A percentile compares a stretch with the other conserved stretches of the same genome.
Evolutionary conservation across 2,113 vertebrate species (phyloP).

Genomic region (Colaptes auratus): DNA sequence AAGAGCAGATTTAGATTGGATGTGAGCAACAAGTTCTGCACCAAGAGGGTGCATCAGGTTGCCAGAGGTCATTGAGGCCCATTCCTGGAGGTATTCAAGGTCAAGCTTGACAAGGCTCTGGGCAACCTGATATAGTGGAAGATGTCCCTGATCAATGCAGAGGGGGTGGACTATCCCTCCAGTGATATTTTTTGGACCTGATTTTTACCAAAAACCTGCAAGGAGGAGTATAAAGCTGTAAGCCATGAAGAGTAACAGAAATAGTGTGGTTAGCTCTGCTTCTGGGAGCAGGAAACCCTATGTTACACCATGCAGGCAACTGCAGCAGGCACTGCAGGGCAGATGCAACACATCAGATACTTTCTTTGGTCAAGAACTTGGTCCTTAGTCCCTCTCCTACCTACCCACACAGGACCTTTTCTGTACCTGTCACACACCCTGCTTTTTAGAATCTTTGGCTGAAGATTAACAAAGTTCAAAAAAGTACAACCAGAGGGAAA

Average conservation of each 20-base stretch:
- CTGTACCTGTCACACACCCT: neutral
- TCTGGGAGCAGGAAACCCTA: neutral
- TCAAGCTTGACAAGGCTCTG: too few relatives aligned
- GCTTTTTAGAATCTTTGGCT: neutral
- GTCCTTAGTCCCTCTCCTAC: neutral
- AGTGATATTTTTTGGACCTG: neutral
- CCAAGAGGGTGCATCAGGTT: too few relatives aligned
- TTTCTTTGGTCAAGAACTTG: neutral
- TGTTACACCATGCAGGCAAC: fast-evolving
- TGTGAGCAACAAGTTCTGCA: too few relatives aligned
- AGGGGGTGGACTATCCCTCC: neutral
- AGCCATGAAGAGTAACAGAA: neutral
- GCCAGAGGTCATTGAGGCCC: too few relatives aligned
- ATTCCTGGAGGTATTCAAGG: too few relatives aligned
- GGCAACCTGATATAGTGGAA: too few relatives aligned
- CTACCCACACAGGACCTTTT: neutral
- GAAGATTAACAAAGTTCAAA: neutral
- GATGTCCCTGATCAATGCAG: too few relatives aligned
- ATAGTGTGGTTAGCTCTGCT: fast-evolving
- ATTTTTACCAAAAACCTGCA: neutral
- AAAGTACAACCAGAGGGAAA: neutral
- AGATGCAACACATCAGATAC: neutral
- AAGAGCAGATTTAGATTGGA: too few relatives aligned
- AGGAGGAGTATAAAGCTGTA: neutral
- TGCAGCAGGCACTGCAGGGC: neutral